Base-by-base conservation (phyloP, 2,797 vertebrate species). In the Chelidonichthys spinosus region DNA sequence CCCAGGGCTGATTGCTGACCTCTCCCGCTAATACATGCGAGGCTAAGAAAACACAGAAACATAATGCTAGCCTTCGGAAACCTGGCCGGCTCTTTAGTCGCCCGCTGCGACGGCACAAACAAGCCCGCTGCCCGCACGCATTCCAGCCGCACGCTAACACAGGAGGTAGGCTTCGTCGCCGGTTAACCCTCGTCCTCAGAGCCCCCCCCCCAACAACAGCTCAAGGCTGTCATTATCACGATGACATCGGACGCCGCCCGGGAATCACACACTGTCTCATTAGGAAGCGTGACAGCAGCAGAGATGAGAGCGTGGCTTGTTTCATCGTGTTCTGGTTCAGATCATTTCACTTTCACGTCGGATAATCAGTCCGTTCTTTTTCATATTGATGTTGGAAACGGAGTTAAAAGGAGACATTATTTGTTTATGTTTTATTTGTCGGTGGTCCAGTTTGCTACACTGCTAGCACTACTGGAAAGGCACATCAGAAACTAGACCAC, bases 21-120 rank as follows among this genome's bases (percentile, higher is more conserved):
- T 84, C 69, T 66, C 7, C 0, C 2, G 65, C 68, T 86, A 78
- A 90, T 78, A 74, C 76, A 64, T 33, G 61, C 33, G 42, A 63
- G 55, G 68, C 76, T 74, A 82, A 69, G 63, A 86, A 89, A 90
- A 80, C 83, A 90, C 74, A 50, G 64, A 83, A 83, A 79, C 78
- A 43, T 82, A 85, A 88, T 68, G 78, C 76, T 44, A 58, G 56
- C 46, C 75, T 68, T 81, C 10, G 64, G 74, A 85, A 72, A 56
- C 73, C 25, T 44, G 7, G 14, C 53, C 35, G 63, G 72, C 63
- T 59, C 52, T 80, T 69, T 62, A 47, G 35, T 47, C 55, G 32
- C 68, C 60, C 4, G 3, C 69, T 68, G 37, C 6, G 35, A 68
- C 59, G 70, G 43, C 52, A 74, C 76, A 81, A 89, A 89, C 83